Base-by-base conservation (phyloP, 2,113 vertebrate genomes). In the Forbesichthys agassizii region DNA sequence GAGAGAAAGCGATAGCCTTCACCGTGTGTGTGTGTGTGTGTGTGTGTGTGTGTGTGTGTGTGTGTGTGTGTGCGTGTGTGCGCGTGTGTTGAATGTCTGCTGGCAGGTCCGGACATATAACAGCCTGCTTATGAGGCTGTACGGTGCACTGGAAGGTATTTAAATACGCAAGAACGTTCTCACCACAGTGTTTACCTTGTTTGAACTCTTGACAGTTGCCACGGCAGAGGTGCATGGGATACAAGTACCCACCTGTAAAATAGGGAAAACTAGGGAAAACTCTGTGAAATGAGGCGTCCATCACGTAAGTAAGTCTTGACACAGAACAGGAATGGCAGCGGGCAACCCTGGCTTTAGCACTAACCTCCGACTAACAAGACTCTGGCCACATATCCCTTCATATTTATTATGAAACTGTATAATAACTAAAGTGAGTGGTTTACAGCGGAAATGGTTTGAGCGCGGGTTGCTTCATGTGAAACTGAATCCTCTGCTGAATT, bases 401-500 rank as follows among this genome's bases (percentile, higher is more conserved):
- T 88, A 88, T 91, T 93, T 89, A 87, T 87, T 90, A 86, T 89
- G 82, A 91, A 88, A 85, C 90, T 80, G 72, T 84, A 80, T 86
- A 90, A 89, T 81, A 89, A 91, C 79, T 81, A 81, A 85, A 88
- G 79, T 61, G 7, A 88, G 88, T 5, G 88, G 88, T 90, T 90
- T 84, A 68, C 14, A 74, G 74, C 61, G 89, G 87, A 91, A 92
- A 90, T 87, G 86, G 88, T 89, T 92, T 75, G 73, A 83, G 71
- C 69, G 51, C 20, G 73, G 79, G 66, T 77, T 61, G 83, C 68
- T 78, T 56, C 54, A 80, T 77, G 80, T 90, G 89, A 91, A 92
- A 92, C 85, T 70, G 69, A 88, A 92, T 88, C 86, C 76, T 55
- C 49, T 74, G 67, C 81, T 77, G 81, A 85, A 75, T 88, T 86